A percentile compares a stretch with the other conserved stretches of the same genome.
phyloP scores from a whole-genome alignment of 2,113 vertebrate species.

The Mormyrus iriodes region DNA sequence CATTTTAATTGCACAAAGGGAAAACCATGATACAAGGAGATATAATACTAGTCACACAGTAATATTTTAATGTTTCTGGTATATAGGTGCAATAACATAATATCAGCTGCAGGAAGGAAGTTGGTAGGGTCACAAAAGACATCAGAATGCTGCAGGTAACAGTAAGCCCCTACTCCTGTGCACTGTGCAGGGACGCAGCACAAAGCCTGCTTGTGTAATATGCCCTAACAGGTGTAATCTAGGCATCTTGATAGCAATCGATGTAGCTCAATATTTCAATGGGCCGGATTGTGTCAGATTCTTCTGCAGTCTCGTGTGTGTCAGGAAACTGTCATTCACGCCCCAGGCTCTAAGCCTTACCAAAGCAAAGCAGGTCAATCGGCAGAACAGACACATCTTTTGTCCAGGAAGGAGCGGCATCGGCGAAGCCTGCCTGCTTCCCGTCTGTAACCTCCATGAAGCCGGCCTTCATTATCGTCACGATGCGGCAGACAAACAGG shows the following conservation, averaged over 20 bases:
- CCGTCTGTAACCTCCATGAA: background rate
- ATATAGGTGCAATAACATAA: background rate
- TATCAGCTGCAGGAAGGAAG: background rate
- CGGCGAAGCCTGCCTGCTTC: background rate
- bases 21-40: background rate
- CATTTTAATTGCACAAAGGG: background rate
- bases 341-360: background rate
- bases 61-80: background rate
- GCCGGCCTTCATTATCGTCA: background rate
- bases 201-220: constrained; percentile 9
- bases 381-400: background rate
- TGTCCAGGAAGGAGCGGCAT: background rate
- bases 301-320: background rate
- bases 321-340: background rate
- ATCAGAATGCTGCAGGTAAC: background rate
- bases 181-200: background rate
- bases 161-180: background rate
- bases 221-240: background rate
- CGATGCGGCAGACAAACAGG: background rate
- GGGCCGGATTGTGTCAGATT: background rate
- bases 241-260: constrained; percentile 1
- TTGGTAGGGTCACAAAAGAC: constrained; percentile 1
- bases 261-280: constrained; percentile 22
- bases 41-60: background rate
- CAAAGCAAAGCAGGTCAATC: background rate